phyloP scores from a whole-genome alignment of 2,113 vertebrate genomes.

The Synchiropus splendidus region DNA sequence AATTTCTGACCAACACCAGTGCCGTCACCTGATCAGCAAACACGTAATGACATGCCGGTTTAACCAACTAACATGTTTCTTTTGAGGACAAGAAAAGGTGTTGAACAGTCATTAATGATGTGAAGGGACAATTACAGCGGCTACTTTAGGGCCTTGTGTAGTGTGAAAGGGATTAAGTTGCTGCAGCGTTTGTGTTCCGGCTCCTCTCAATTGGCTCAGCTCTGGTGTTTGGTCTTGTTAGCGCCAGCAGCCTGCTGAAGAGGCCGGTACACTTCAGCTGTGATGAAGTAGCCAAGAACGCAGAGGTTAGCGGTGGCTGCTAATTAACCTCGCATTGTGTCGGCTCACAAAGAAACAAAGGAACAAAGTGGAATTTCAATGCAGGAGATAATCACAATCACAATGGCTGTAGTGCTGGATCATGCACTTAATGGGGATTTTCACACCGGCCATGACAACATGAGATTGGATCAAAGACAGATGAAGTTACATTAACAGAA shows the following conservation, averaged over 20 bases:
- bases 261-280: constrained; percentile 61
- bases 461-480: constrained; percentile 72
- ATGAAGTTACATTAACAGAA: constrained; percentile 68
- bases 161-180: constrained; percentile 50
- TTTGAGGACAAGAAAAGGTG: constrained; percentile 17
- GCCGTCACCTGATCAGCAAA: neutral
- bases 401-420: constrained; percentile 67
- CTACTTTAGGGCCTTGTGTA: constrained; percentile 22
- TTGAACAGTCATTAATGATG: constrained; percentile 40
- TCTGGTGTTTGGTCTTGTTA: constrained; percentile 54
- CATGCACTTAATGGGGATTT: constrained; percentile 69
- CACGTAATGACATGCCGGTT: neutral
- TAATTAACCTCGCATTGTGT: constrained; percentile 77
- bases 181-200: constrained; percentile 48
- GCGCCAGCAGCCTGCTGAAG: constrained; percentile 47
- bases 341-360: constrained; percentile 70
- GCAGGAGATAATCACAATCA: constrained; percentile 70
- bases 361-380: constrained; percentile 76
- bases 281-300: constrained; percentile 65
- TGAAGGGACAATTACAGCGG: constrained; percentile 43
- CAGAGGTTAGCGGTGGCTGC: constrained; percentile 68
- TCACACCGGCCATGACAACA: constrained; percentile 66
- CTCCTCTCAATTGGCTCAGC: constrained; percentile 50
- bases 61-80: neutral
- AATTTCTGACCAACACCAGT: neutral